A percentile compares a stretch with the other conserved stretches of the same genome.
These are phyloP conservation scores for Biston betularia DNA, from an alignment of 2,888 invertebrate species.

Conservation along the genomic window DNA sequence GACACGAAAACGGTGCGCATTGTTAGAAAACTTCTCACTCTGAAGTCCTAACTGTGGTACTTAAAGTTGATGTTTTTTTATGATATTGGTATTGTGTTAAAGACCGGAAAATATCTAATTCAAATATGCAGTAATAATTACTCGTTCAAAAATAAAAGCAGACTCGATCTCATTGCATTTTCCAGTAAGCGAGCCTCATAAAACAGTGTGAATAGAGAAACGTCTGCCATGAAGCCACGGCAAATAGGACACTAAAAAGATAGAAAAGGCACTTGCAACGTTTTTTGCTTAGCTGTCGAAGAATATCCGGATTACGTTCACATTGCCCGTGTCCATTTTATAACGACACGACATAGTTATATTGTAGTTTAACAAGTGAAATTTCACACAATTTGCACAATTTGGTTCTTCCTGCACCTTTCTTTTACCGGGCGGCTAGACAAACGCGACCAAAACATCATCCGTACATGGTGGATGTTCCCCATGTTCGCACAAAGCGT, in stretches of 20 bases:
- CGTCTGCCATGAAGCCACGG: slow-evolving; percentile 9
- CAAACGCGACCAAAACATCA: too few relatives aligned
- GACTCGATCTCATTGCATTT: neutral
- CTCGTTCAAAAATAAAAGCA: neutral
- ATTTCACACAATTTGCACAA: neutral
- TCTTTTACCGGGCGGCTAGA: too few relatives aligned
- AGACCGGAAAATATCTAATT: too few relatives aligned
- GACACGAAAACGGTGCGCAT: too few relatives aligned
- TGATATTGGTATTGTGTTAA: neutral
- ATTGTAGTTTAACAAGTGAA: neutral
- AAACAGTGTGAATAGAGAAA: slow-evolving; percentile 8
- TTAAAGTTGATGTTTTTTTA: too few relatives aligned
- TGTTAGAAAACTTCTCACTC: too few relatives aligned
- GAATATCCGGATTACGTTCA: slow-evolving; percentile 21
- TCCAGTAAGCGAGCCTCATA: neutral
- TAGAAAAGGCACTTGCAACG: slow-evolving; percentile 12
- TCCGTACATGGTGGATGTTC: too few relatives aligned
- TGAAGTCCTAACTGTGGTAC: too few relatives aligned
- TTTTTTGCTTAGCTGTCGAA: slow-evolving; percentile 24
- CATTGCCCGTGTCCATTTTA: slow-evolving; percentile 16
- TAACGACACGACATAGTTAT: neutral
- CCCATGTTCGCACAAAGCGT: too few relatives aligned
- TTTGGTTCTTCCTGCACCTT: too few relatives aligned
- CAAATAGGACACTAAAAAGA: slow-evolving; percentile 19
- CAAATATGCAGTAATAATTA: too few relatives aligned